Conservation (phyloP, 2,797 vertebrate species). For the Artibeus lituratus region DNA sequence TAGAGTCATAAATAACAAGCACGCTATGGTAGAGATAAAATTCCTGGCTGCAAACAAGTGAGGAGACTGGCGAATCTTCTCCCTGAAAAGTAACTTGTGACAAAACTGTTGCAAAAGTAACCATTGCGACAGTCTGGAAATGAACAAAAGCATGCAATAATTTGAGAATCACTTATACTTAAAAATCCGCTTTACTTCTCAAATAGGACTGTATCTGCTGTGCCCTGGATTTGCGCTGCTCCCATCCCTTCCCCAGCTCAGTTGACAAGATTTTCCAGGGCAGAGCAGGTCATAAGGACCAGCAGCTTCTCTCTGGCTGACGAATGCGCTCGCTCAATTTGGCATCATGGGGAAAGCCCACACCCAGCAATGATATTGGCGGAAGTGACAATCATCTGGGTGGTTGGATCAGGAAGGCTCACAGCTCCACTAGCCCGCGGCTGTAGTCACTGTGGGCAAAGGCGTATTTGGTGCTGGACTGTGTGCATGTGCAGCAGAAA, state of each 20-base stretch:
- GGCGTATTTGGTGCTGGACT: neutral
- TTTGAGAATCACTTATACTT: neutral
- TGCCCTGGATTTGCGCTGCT: neutral
- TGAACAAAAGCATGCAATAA: neutral
- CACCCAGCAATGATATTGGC: neutral
- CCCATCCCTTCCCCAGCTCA: rapidly evolving
- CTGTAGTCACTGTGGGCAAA: neutral
- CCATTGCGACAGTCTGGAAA: neutral
- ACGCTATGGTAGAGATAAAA: neutral
- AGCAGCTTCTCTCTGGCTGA: neutral
- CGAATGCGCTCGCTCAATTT: neutral
- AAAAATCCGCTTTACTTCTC: neutral
- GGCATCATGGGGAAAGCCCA: neutral
- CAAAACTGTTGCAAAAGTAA: neutral
- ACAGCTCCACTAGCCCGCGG: neutral
- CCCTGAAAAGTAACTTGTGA: neutral
- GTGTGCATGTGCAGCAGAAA: neutral
- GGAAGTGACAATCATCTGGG: neutral
- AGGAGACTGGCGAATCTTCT: neutral
- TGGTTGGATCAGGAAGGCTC: neutral
- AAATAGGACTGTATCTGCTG: neutral
- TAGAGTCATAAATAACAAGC: neutral
- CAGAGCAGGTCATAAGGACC: neutral
- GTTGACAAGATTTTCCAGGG: neutral
- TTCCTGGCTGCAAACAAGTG: neutral